phyloP scores from a whole-genome alignment of 92 coral and sea anemone genomes.

The Phenganax stokvisi region DNA sequence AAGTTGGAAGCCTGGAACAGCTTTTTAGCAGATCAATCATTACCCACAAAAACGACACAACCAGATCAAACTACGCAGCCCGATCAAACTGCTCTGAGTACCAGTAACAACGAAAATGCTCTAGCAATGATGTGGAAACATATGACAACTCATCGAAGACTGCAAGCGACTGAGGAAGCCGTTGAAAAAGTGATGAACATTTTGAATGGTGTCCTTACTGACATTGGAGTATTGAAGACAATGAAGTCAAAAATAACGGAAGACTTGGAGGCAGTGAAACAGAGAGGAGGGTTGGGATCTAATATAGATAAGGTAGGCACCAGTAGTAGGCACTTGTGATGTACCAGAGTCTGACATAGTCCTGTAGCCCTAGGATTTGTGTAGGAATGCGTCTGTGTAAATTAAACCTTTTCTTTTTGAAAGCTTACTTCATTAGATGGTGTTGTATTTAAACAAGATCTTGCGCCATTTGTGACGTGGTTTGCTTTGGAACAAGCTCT shows the following conservation, averaged over 20 bases:
- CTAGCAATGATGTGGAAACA: conserved; percentile 90
- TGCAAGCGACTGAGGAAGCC: conserved; percentile 89
- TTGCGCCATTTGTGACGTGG: conserved; percentile 78
- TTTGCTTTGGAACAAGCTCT: conserved; percentile 88
- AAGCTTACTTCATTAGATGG: conserved; percentile 29
- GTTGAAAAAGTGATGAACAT: conserved; percentile 83
- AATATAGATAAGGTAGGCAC: neutral
- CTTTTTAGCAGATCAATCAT: conserved; percentile 57
- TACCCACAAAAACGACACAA: conserved; percentile 62
- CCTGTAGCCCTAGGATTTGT: neutral
- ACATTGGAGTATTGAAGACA: conserved; percentile 52
- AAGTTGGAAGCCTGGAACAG: conserved; percentile 65
- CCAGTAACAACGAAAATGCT: conserved; percentile 41
- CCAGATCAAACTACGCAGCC: conserved; percentile 56
- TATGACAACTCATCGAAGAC: conserved; percentile 75
- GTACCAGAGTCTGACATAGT: neutral
- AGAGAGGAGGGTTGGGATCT: neutral
- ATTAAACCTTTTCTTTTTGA: neutral
- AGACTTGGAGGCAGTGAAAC: conserved; percentile 15
- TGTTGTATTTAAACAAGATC: conserved; percentile 68
- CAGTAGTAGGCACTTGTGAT: neutral
- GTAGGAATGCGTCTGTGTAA: neutral
- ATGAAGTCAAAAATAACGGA: conserved; percentile 35
- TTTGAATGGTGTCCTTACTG: conserved; percentile 66
- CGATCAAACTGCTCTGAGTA: conserved; percentile 15